A percentile compares a stretch with the other conserved stretches of the same genome.
These are phyloP conservation scores for Tenualosa ilisha DNA, from an alignment of 2,797 vertebrate genomes.

Conservation along the genomic window DNA sequence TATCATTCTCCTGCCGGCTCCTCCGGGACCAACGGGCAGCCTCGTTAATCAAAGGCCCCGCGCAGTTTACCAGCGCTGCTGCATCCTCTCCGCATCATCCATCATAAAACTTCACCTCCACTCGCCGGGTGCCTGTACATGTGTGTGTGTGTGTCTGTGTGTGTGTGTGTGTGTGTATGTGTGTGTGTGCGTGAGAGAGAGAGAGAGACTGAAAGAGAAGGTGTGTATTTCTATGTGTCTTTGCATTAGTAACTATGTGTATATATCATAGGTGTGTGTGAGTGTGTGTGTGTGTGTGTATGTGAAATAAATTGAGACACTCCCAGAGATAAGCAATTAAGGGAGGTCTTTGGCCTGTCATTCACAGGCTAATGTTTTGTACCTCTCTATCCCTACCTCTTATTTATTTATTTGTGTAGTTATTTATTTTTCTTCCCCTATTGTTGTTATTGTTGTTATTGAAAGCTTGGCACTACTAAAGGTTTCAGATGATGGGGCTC, in stretches of 20 bases:
- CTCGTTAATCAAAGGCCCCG: constrained; percentile 79
- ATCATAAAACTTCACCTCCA: constrained; percentile 71
- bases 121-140: background rate
- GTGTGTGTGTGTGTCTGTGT: constrained; percentile 6
- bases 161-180: background rate
- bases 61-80: constrained; percentile 65
- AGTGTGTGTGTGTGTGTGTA: background rate
- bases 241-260: background rate
- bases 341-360: constrained; percentile 70
- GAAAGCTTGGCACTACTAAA: constrained; percentile 28
- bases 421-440: background rate
- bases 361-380: constrained; percentile 70
- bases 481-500: background rate
- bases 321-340: constrained; percentile 60
- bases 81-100: constrained; percentile 74
- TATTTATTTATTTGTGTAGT: constrained; percentile 26
- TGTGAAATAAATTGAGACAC: constrained; percentile 60
- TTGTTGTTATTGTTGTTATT: constrained; percentile 9
- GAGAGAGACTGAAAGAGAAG: background rate
- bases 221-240: background rate
- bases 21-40: constrained; percentile 69
- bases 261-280: background rate
- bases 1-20: constrained; percentile 71
- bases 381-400: constrained; percentile 27
- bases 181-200: background rate